Evolutionary conservation across 2,797 vertebrate genomes (phyloP), one percentile per base, ranked within the genome.

Genomic region (Orientallactaga sibirica): DNA sequence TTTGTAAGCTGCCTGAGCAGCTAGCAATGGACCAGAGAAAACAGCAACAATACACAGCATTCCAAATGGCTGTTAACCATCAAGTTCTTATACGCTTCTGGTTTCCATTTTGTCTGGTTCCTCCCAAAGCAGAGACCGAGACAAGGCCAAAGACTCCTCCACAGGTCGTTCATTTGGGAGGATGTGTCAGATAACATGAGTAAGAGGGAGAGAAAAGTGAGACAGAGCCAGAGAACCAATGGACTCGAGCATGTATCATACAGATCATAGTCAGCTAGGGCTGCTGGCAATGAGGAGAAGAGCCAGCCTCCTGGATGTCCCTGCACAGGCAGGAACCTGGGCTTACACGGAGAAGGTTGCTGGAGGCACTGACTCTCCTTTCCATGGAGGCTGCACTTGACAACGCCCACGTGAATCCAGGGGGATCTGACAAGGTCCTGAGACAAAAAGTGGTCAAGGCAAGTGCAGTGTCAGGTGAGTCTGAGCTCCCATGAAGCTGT

Each of bases 1-100:
- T 78, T 91, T 74, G 91, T 48, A 80, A 92, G 43, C 5, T 58
- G 27, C 88, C 86, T 87, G 43, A 55, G 52, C 48, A 92, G 58
- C 33, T 62, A 88, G 22, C 4, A 33, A 27, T 12, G 24, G 37
- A 64, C 86, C 62, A 43, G 5, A 77, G 48, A 77, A 22, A 91
- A 37, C 7, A 67, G 27, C 37, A 66, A 92, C 80, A 58, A 58
- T 58, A 58, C 55, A 58, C 55, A 62, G 3, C 27, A 62, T 91
- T 48, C 48, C 16, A 22, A 88, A 66, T 48, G 64, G 71, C 81
- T 5, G 20, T 4, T 68, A 20, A 66, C 10, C 27, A 70, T 29
- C 29, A 78, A 74, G 77, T 62, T 90, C 16, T 62, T 41, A 29
- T 14, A 43, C 2, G 19, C 18, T 41, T 74, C 89, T 91, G 37